These are phyloP conservation scores for Tubulanus polymorphus DNA, from an alignment of 2,888 invertebrate species.

Conservation along the genomic window DNA sequence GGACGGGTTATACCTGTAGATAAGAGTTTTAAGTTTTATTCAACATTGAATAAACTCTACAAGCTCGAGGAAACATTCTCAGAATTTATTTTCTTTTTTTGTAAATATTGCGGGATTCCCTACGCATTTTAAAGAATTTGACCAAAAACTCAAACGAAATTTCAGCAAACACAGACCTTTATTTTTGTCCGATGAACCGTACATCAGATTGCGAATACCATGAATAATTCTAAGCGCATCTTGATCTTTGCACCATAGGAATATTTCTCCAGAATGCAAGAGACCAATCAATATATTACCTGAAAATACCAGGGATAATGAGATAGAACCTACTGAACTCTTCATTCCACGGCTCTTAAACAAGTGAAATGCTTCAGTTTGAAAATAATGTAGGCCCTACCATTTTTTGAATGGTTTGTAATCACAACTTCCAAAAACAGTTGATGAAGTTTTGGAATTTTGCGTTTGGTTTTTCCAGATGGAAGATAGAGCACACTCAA, in stretches of 20 bases:
- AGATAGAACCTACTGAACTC: no score
- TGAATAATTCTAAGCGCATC: constrained; percentile 38
- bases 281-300: constrained; percentile 42
- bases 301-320: constrained; percentile 20
- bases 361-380: no score
- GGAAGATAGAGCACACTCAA: constrained; percentile 46
- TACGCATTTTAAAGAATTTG: no score
- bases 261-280: constrained; percentile 38
- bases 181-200: no score
- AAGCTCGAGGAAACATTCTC: no score
- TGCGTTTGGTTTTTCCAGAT: constrained; percentile 46
- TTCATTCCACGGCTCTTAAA: not conserved
- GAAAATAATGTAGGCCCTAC: no score
- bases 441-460: constrained; percentile 38
- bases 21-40: not conserved
- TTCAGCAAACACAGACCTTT: no score
- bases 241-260: constrained; percentile 48
- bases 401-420: constrained; percentile 33
- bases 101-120: no score
- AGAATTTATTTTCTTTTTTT: no score
- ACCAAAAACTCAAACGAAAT: no score
- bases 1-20: not conserved
- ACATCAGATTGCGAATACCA: constrained; percentile 27
- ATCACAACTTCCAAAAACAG: constrained; percentile 28
- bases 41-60: no score